Conservation (phyloP, 2,113 vertebrate genomes). For the Melanotaenia duboulayi region DNA sequence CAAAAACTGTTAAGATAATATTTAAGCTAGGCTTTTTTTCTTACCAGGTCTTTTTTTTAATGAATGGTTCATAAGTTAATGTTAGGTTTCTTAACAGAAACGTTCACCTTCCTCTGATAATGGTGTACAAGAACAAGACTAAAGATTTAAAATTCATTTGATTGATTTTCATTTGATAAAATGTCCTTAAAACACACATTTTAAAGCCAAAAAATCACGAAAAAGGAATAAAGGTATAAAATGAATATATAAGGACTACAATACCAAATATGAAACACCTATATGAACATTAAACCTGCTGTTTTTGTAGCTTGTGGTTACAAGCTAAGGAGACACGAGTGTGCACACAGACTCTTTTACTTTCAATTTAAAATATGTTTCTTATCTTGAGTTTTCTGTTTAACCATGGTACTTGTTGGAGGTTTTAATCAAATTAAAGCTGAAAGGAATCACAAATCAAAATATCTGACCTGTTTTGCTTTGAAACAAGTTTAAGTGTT, state of each 20-base stretch:
- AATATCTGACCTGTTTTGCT: slow-evolving; percentile 18
- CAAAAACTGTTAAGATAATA: no score
- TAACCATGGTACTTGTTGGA: not conserved
- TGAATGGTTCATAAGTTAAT: not conserved
- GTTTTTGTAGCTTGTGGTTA: not conserved
- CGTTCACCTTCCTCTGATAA: not conserved
- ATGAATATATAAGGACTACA: no score
- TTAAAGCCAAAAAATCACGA: no score
- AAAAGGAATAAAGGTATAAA: no score
- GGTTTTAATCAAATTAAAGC: not conserved
- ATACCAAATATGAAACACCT: no score
- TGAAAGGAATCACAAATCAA: slow-evolving; percentile 25
- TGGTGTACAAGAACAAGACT: not conserved
- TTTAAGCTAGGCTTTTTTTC: not conserved
- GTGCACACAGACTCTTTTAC: not conserved
- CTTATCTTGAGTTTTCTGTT: not conserved
- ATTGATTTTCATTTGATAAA: no score
- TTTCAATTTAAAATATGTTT: not conserved
- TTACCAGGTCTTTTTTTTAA: no score
- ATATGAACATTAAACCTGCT: not conserved
- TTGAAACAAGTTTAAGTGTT: not conserved
- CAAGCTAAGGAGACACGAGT: not conserved
- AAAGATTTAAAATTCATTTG: no score
- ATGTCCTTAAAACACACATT: no score
- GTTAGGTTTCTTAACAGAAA: not conserved